These are phyloP conservation scores for Nautilus pompilius DNA, from an alignment of 1,140 invertebrate genomes.

Conservation along the genomic window DNA sequence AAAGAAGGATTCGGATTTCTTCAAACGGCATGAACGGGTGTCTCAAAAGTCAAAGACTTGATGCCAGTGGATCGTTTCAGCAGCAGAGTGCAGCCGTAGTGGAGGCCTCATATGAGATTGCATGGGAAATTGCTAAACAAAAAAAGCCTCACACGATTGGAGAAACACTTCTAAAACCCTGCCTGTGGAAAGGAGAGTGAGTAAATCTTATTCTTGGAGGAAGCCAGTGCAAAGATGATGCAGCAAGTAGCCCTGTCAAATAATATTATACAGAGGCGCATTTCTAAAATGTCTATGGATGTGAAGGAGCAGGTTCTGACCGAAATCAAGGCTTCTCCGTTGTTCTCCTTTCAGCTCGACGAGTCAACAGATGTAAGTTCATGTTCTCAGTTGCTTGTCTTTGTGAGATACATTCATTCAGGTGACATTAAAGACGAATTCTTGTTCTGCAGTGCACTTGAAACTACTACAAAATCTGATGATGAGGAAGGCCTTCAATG, in stretches of 20 bases:
- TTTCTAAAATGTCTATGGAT: constrained; percentile 5
- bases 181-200: too few species aligned
- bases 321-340: constrained; percentile 2
- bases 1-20: constrained; percentile 1
- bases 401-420: constrained; percentile 1
- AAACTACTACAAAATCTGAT: background rate
- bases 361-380: background rate
- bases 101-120: constrained; percentile 1
- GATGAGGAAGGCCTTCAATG: background rate
- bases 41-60: background rate
- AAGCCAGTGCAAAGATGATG: too few species aligned
- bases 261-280: background rate
- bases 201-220: too few species aligned
- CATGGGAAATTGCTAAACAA: background rate
- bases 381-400: constrained; percentile 1
- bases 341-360: background rate
- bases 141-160: too few species aligned
- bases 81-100: background rate
- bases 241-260: constrained; percentile 1
- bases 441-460: constrained; percentile 4
- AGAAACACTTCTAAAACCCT: too few species aligned
- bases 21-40: background rate
- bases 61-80: background rate
- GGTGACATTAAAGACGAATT: constrained; percentile 1
- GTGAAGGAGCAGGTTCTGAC: background rate